These are phyloP conservation scores for Allobates femoralis DNA, from an alignment of 2,797 vertebrate species.

Conservation along the genomic window DNA sequence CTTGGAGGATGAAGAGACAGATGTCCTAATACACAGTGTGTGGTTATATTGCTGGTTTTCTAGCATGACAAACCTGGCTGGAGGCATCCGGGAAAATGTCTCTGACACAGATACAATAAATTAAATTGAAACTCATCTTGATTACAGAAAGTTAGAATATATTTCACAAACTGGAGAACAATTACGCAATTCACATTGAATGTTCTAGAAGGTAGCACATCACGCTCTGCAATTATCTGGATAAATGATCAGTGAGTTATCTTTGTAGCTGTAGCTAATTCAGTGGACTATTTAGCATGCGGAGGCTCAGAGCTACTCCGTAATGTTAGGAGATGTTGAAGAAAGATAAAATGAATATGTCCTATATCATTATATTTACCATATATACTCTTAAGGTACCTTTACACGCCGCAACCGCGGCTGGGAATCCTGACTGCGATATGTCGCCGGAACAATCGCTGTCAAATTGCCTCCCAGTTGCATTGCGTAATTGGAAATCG, in stretches of 20 bases:
- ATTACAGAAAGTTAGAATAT: constrained; percentile 13
- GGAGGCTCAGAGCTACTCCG: background rate
- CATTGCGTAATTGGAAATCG: no score
- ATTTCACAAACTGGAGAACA: constrained; percentile 2
- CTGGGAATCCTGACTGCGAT: no score
- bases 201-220: background rate
- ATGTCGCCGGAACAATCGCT: no score
- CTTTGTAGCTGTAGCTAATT: background rate
- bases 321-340: background rate
- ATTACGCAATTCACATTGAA: constrained; percentile 24
- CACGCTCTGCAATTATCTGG: constrained; percentile 6
- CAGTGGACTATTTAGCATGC: constrained; percentile 29
- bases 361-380: background rate
- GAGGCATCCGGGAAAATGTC: background rate
- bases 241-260: background rate
- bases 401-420: no score
- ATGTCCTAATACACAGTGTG: constrained; percentile 25
- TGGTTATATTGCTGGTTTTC: constrained; percentile 19
- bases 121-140: constrained; percentile 33
- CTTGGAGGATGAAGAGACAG: constrained; percentile 27
- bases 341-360: background rate
- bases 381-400: no score
- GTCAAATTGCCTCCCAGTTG: no score
- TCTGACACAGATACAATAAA: constrained; percentile 12
- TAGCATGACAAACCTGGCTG: background rate